phyloP scores from a whole-genome alignment of 1,140 invertebrate species.

The Apis dorsata region DNA sequence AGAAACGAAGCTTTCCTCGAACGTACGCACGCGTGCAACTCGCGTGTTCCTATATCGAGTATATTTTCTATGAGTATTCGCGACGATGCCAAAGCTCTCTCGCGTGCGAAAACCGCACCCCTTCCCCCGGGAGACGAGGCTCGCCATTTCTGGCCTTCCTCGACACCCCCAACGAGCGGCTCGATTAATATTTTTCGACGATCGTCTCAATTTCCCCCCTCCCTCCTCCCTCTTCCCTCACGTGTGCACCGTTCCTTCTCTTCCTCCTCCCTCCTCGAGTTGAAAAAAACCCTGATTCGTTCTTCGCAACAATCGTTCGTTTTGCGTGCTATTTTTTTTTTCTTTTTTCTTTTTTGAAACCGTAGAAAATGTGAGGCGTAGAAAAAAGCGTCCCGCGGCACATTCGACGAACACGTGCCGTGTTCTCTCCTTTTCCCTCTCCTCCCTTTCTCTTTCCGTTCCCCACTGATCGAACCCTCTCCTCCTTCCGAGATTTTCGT shows the following conservation, averaged over 20 bases:
- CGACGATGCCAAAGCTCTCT: background rate
- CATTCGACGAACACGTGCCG: conserved; percentile 45
- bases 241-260: no score
- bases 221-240: background rate
- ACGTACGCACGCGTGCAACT: conserved; percentile 9
- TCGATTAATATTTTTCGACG: background rate
- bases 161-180: background rate
- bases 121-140: background rate
- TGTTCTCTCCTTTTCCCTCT: background rate
- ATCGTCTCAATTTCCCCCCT: background rate
- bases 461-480: background rate
- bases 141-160: background rate
- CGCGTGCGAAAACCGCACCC: background rate
- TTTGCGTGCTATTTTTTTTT: conserved; percentile 4
- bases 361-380: conserved; percentile 71
- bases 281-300: no score
- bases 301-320: background rate
- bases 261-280: background rate
- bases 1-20: background rate
- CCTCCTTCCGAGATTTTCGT: background rate
- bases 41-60: background rate
- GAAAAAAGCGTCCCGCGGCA: conserved; percentile 65
- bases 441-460: background rate
- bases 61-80: background rate
- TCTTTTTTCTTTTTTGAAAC: conserved; percentile 46